Evolutionary conservation across 2,888 invertebrate genomes (phyloP), one percentile per base, ranked within the genome.

Genomic region (Hirtodrosophila duncani): DNA sequence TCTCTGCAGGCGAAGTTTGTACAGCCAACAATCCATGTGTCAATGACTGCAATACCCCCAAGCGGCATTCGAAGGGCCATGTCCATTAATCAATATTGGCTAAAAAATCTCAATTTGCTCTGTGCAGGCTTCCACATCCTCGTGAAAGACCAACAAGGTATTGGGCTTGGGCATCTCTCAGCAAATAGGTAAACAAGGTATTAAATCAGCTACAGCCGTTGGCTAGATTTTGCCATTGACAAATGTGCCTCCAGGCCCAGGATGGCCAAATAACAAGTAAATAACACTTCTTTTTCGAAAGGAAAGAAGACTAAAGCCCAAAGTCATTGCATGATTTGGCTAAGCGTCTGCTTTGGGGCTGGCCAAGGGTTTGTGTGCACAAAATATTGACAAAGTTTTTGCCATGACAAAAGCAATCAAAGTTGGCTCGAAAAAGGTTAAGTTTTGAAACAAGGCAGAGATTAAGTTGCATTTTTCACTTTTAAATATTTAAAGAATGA

Each of bases 221-320:
- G 30, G 33, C 31, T 21, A 24, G 34, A 20, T 24, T 43, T 24
- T 29, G 33, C 8, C 37, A 34, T 29, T 30, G 62, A 64, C 70
- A 72, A 72, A 72, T 65, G 59, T 65, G 62, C 39, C 37, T 45
- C 67, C 69, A 62, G 77, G 67, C 53, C 49, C 30, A 50, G 72
- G 74, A 72, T 77, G 60, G 67, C 52, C 62, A 69, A 67, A 72
- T 72, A 69, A 69, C 44, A 59, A 21, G 55, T 29, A 59, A 69
- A 67, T 64, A 69, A 62, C 78, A 67, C 62, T 56, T 67, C 38
- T 55, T 34, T 21, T 33, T 42, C 42, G 31, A 38, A 18, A n/a
- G 3, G 26, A 4, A 26, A n/a, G 8, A 23, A 13, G 41, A 36
- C 38, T 44, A 52, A 57, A 63, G 43, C 41, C 36, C 45, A 33